A percentile compares a stretch with the other conserved stretches of the same genome.
phyloP scores from a whole-genome alignment of 2,797 vertebrate species.

The Chlorospingus semifuscus region DNA sequence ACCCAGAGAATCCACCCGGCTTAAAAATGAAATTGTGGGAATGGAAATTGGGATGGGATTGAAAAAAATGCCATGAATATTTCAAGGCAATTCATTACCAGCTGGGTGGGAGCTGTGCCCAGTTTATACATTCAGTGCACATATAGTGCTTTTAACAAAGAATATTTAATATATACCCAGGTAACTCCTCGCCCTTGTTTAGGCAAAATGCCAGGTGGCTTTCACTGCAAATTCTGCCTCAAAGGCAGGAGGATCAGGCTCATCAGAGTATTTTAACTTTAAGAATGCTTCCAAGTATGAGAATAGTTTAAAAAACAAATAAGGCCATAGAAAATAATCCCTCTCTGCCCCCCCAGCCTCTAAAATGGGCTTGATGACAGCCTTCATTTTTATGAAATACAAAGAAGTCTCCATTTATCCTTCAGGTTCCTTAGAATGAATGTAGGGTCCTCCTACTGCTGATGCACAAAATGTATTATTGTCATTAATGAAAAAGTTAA shows the following conservation, averaged over 20 bases:
- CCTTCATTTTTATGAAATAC: slow-evolving; percentile 72
- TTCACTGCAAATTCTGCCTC: slow-evolving; percentile 2
- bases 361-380: slow-evolving; percentile 44
- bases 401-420: slow-evolving; percentile 70
- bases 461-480: slow-evolving; percentile 94
- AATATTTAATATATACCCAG: slow-evolving; percentile 25
- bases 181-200: slow-evolving; percentile 3
- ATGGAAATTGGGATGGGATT: neutral
- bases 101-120: slow-evolving; percentile 19
- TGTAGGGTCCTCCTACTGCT: slow-evolving; percentile 80
- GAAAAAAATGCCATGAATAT: slow-evolving; percentile 29
- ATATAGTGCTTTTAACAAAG: slow-evolving; percentile 51
- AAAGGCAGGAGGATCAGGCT: neutral
- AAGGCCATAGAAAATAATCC: slow-evolving; percentile 16
- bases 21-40: neutral
- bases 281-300: slow-evolving; percentile 27
- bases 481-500: slow-evolving; percentile 99
- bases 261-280: slow-evolving; percentile 43
- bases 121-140: slow-evolving; percentile 9
- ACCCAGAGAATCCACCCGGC: neutral
- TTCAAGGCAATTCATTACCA: slow-evolving; percentile 39
- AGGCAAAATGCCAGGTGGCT: slow-evolving; percentile 42
- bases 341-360: neutral
- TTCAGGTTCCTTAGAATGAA: slow-evolving; percentile 74
- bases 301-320: slow-evolving; percentile 45